Conservation (phyloP, 2,888 invertebrate genomes). For the Bugula neritina region DNA sequence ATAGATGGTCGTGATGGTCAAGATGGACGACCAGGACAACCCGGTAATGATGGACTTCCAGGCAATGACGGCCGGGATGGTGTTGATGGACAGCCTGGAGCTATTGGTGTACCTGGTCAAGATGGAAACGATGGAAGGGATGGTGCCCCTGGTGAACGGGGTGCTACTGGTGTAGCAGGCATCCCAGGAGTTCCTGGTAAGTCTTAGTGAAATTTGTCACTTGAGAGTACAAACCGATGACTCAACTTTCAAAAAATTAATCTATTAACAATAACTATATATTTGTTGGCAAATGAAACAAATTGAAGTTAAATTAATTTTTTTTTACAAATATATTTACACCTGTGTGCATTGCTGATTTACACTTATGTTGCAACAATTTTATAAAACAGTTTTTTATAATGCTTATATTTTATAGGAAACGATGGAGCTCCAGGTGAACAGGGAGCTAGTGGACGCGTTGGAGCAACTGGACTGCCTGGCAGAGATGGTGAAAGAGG, state of each 20-base stretch:
- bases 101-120: constrained; percentile 27
- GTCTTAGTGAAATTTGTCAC: too few species aligned
- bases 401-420: constrained; percentile 11
- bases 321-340: too few species aligned
- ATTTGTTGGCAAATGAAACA: too few species aligned
- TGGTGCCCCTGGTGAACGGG: constrained; percentile 14
- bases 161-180: not conserved
- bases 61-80: constrained; percentile 12
- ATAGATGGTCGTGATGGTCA: constrained; percentile 9
- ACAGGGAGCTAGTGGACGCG: constrained; percentile 20
- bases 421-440: not conserved
- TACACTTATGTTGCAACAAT: too few species aligned
- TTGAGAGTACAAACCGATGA: too few species aligned
- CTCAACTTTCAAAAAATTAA: too few species aligned
- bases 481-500: constrained; percentile 25
- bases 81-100: constrained; percentile 13
- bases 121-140: constrained; percentile 10
- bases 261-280: too few species aligned
- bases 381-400: too few species aligned
- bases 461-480: constrained; percentile 14
- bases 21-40: constrained; percentile 8
- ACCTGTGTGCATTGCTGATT: too few species aligned
- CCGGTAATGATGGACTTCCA: constrained; percentile 3
- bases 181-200: not conserved
- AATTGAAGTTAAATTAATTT: too few species aligned